These are phyloP conservation scores for Eulemur mongoz DNA, from an alignment of 2,797 vertebrate genomes.

Conservation along the genomic window DNA sequence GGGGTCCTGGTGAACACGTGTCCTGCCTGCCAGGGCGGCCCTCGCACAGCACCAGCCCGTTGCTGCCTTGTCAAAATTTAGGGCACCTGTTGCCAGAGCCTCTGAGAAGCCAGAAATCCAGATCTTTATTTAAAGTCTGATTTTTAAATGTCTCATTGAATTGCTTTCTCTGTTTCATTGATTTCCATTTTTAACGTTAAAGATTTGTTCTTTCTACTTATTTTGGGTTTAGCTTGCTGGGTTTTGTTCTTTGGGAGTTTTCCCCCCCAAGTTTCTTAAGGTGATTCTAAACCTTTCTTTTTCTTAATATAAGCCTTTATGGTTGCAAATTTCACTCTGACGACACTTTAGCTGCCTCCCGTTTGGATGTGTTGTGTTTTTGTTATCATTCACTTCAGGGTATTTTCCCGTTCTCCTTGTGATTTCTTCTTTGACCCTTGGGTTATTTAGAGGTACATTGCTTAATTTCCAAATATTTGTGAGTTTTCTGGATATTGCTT, in stretches of 20 bases:
- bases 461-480: not conserved
- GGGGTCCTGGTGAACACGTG: too few species aligned
- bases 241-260: not conserved
- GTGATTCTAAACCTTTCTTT: not conserved
- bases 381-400: not conserved
- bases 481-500: not conserved
- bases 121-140: not conserved
- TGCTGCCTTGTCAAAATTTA: not conserved
- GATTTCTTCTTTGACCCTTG: slow-evolving; percentile 29
- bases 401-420: not conserved
- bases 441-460: not conserved
- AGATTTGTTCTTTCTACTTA: not conserved
- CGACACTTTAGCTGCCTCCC: not conserved
- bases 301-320: not conserved
- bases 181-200: not conserved
- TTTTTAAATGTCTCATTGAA: not conserved
- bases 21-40: not conserved
- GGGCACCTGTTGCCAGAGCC: not conserved
- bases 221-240: not conserved
- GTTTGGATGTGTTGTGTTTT: not conserved
- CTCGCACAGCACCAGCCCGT: not conserved
- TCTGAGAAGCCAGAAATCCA: not conserved
- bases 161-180: not conserved
- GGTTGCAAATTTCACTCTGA: not conserved
- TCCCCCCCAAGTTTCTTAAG: not conserved